These are phyloP conservation scores for Drosophila novamexicana DNA, from an alignment of 1,140 invertebrate genomes.

Conservation along the genomic window DNA sequence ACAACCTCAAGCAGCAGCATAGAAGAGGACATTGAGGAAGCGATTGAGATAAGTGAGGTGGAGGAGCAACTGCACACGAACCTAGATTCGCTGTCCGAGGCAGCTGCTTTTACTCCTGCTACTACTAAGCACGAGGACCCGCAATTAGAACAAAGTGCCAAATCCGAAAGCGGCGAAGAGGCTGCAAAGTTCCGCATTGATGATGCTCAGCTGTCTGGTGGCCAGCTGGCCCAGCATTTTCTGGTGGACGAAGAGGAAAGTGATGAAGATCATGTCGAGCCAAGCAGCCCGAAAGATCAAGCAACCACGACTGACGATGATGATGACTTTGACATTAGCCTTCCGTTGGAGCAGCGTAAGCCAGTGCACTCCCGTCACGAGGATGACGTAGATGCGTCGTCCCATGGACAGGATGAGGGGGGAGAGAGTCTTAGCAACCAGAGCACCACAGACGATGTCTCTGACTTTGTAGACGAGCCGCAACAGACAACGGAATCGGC, in stretches of 20 bases:
- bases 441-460: constrained; percentile 80
- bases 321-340: constrained; percentile 70
- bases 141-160: constrained; percentile 53
- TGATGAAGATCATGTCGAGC: constrained; percentile 34
- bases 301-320: constrained; percentile 17
- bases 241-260: constrained; percentile 58
- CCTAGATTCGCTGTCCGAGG: constrained; percentile 50
- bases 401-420: constrained; percentile 11
- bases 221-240: constrained; percentile 76
- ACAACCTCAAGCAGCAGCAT: constrained; percentile 72
- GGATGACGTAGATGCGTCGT: constrained; percentile 22
- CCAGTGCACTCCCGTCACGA: constrained; percentile 65
- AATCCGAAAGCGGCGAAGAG: constrained; percentile 51
- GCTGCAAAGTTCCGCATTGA: constrained; percentile 71
- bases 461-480: constrained; percentile 70
- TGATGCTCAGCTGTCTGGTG: constrained; percentile 74
- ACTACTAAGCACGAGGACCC: not conserved
- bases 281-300: constrained; percentile 5
- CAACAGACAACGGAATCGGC: constrained; percentile 24
- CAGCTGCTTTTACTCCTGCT: constrained; percentile 34
- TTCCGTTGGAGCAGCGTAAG: constrained; percentile 52
- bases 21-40: constrained; percentile 82
- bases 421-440: constrained; percentile 64
- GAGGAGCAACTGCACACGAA: constrained; percentile 51
- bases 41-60: constrained; percentile 75